phyloP scores from a whole-genome alignment of 2,888 invertebrate species.

The Euzetes globulus region DNA sequence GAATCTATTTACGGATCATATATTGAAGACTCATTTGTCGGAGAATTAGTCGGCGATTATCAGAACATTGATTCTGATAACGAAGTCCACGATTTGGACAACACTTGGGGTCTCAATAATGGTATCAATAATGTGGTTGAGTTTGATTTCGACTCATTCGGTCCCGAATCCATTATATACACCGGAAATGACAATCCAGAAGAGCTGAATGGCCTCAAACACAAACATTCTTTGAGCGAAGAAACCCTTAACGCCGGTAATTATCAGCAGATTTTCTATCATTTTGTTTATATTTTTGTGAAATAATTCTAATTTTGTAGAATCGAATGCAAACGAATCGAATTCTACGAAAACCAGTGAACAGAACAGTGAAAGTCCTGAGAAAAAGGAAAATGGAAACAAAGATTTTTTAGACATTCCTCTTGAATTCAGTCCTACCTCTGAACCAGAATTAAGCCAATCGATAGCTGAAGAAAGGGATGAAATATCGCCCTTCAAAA shows the following conservation, averaged over 20 bases:
- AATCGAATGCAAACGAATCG: not conserved
- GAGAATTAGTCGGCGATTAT: slow-evolving; percentile 39
- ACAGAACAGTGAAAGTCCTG: not conserved
- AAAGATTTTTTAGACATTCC: not conserved
- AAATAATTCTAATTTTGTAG: not conserved
- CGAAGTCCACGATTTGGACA: slow-evolving; percentile 17
- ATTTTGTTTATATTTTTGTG: not conserved
- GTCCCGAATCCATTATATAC: slow-evolving; percentile 38
- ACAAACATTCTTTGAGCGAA: not conserved
- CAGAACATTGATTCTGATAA: slow-evolving; percentile 43
- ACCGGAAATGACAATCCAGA: slow-evolving; percentile 15
- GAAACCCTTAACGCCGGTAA: slow-evolving; percentile 22
- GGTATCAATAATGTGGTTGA: slow-evolving; percentile 35
- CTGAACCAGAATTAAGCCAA: slow-evolving; percentile 15
- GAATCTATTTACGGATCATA: slow-evolving; percentile 40
- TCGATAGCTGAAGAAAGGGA: not conserved
- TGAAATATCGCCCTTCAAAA: slow-evolving; percentile 20
- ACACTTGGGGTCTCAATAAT: slow-evolving; percentile 1
- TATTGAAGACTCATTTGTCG: slow-evolving; percentile 41
- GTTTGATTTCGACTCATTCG: slow-evolving; percentile 39
- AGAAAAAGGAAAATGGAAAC: not conserved
- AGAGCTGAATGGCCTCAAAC: not conserved
- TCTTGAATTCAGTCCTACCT: not conserved
- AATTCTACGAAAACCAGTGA: not conserved
- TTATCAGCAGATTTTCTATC: no score